phyloP scores from a whole-genome alignment of 2,888 invertebrate genomes.

The Monochamus alternatus region DNA sequence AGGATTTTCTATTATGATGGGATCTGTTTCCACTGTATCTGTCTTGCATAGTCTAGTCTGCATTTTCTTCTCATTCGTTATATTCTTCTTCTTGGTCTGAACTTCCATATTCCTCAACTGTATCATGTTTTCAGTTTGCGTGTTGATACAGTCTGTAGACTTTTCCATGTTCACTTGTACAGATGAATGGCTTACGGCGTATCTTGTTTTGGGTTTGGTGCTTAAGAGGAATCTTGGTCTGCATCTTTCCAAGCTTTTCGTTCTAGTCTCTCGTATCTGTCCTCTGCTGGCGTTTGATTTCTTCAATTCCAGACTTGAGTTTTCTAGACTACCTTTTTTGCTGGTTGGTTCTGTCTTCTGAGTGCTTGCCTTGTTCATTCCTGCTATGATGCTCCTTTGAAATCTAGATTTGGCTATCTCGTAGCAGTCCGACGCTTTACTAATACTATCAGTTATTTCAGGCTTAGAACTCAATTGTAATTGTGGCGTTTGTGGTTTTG shows the following conservation, averaged over 20 bases:
- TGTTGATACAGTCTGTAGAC: background rate
- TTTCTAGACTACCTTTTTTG: background rate
- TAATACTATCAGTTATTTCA: background rate
- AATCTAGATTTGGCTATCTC: background rate
- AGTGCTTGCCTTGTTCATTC: background rate
- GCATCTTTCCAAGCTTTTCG: background rate
- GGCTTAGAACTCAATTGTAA: background rate
- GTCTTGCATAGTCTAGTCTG: slow-evolving; percentile 38
- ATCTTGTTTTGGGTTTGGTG: background rate
- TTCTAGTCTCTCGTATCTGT: background rate
- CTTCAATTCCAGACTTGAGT: background rate
- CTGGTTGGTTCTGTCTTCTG: too few species aligned
- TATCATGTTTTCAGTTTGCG: slow-evolving; percentile 26
- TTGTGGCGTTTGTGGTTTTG: background rate
- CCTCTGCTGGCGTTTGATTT: background rate
- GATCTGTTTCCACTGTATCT: slow-evolving; percentile 22
- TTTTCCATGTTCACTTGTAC: slow-evolving; percentile 29
- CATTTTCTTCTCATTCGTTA: slow-evolving; percentile 26
- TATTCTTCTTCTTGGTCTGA: background rate
- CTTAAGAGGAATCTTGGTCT: slow-evolving; percentile 30
- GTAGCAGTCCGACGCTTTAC: background rate
- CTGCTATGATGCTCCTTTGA: background rate
- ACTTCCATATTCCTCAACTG: background rate
- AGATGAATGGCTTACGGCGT: background rate
- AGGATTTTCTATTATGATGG: background rate